Conservation (phyloP, 1,140 invertebrate genomes). For the Heliothis subflexa region DNA sequence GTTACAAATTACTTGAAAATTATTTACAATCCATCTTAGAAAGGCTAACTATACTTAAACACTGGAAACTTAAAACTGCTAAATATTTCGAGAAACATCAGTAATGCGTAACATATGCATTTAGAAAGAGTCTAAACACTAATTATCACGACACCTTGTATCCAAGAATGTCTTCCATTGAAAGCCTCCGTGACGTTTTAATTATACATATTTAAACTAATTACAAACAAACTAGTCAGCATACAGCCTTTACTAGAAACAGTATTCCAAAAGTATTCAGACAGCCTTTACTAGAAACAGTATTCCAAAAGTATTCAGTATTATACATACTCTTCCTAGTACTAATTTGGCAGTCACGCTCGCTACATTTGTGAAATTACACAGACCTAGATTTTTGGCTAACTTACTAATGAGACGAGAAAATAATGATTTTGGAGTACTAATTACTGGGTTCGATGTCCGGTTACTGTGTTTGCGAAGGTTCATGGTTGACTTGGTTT, state of each 20-base stretch:
- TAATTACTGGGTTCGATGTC: slow-evolving; percentile 21
- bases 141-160: slow-evolving; percentile 1
- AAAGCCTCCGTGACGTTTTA: slow-evolving; percentile 14
- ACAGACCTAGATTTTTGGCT: slow-evolving; percentile 17
- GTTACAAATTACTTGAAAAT: too few relatives aligned
- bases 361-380: slow-evolving; percentile 43
- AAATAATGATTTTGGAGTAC: slow-evolving; percentile 26
- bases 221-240: slow-evolving; percentile 11
- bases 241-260: slow-evolving; percentile 9
- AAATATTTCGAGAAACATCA: slow-evolving; percentile 5
- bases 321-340: not conserved
- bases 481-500: slow-evolving; percentile 15
- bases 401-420: slow-evolving; percentile 23
- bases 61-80: not conserved
- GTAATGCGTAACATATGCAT: not conserved
- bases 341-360: slow-evolving; percentile 33
- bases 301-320: slow-evolving; percentile 17
- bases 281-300: slow-evolving; percentile 10
- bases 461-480: slow-evolving; percentile 26
- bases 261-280: slow-evolving; percentile 10
- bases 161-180: slow-evolving; percentile 13
- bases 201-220: slow-evolving; percentile 24
- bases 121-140: not conserved
- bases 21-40: too few relatives aligned
- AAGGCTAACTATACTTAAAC: not conserved